Percentiles rank a stretch among this genome's conserved stretches.
Conservation (phyloP, 2,888 invertebrate genomes). For the Agrotis puta region DNA sequence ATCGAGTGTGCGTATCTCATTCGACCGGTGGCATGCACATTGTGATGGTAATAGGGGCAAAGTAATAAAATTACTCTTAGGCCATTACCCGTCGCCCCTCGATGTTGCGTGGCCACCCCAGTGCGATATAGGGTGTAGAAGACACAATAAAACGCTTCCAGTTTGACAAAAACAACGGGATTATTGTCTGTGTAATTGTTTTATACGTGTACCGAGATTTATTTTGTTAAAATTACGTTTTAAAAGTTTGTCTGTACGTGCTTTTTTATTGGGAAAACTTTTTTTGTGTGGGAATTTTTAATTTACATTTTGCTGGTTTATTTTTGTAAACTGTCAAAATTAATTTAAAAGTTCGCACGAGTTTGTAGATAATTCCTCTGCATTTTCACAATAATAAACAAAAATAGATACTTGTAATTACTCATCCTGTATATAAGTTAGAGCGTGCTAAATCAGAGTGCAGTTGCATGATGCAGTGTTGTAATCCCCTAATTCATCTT, state of each 20-base stretch:
- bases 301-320: constrained; percentile 25
- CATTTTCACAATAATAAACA: no score
- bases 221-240: constrained; percentile 67
- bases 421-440: constrained; percentile 83
- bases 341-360: neutral
- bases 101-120: constrained; percentile 73
- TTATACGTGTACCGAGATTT: constrained; percentile 78
- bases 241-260: constrained; percentile 45
- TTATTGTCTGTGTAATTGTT: constrained; percentile 86
- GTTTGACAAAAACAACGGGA: constrained; percentile 84
- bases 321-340: neutral
- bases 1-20: constrained; percentile 80
- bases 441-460: constrained; percentile 89
- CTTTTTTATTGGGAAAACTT: constrained; percentile 49
- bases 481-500: constrained; percentile 91
- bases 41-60: constrained; percentile 91
- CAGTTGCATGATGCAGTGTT: constrained; percentile 88
- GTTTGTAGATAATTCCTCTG: neutral
- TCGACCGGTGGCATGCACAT: constrained; percentile 87
- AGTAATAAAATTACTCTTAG: constrained; percentile 91
- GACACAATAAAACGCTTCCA: constrained; percentile 83
- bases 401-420: constrained; percentile 19
- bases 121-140: constrained; percentile 85
- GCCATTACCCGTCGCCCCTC: constrained; percentile 89
- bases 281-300: constrained; percentile 30